Base-by-base conservation (phyloP, 2,113 vertebrate genomes). In the Ammodytes dubius region DNA sequence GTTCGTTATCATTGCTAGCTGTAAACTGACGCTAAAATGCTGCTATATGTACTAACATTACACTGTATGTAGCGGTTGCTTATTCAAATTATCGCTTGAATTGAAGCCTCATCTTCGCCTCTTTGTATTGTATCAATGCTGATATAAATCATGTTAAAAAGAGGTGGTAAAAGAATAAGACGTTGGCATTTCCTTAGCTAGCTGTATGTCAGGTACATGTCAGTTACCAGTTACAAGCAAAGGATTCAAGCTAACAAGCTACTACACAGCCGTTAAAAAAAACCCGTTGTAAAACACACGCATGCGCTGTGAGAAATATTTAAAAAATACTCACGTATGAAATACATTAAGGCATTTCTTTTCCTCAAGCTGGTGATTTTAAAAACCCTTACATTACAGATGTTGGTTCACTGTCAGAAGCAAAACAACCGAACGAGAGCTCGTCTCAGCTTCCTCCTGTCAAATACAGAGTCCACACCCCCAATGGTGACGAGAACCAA, bases 281-380 rank as follows among this genome's bases (percentile, higher is more conserved):
- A 27, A 27, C 27, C 43, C 7, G 8, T 2, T 13, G 13, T 7
- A 54, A 83, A 83, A 50, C 57, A 80, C 0, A 8, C 4, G 9
- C 0, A 13, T 0, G 4, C 8, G 3, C 8, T 17, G 35, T 46
- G 0, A 65, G 47, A 59, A 6, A 27, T 1, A 42, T 53, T 12
- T 9, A 0, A 63, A 1, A 52, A 1, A 52, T 79, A 92, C 94
- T 94, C 82, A 94, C 93, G 90, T 81, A 91, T 93, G 71, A 88
- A 92, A 92, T 88, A 88, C 88, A 94, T 95, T 87, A 93, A 93
- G 82, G 7, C 93, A 92, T 92, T 49, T 91, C 87, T 61, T 71
- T 27, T 84, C 61, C 43, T 54, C 42, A 1, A 4, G 27, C 0
- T 4, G 8, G 7, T 10, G 42, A 14, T 6, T 47, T 1, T 27